Percentiles rank a stretch among this genome's conserved stretches.
phyloP scores from a whole-genome alignment of 1,140 invertebrate species.

The Calephelis nemesis region DNA sequence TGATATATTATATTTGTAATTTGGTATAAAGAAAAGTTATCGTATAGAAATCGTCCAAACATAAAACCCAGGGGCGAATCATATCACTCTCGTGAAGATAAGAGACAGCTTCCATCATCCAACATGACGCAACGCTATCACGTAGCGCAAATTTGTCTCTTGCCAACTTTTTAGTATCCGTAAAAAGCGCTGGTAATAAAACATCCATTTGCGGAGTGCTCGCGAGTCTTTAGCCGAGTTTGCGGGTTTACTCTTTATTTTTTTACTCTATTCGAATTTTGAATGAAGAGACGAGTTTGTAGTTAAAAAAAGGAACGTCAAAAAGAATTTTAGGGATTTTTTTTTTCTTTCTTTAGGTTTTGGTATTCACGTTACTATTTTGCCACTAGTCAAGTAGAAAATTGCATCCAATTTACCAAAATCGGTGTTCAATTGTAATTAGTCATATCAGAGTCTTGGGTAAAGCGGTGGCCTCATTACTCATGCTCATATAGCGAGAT shows the following conservation, averaged over 20 bases:
- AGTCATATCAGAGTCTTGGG: no score
- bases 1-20: no score
- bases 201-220: constrained; percentile 18
- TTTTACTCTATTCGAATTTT: neutral
- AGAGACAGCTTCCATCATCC: constrained; percentile 4
- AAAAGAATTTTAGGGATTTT: no score
- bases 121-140: constrained; percentile 22
- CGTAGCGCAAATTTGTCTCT: constrained; percentile 12
- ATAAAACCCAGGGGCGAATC: neutral
- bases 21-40: no score
- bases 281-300: constrained; percentile 3
- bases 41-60: no score
- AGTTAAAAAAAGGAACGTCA: neutral
- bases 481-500: no score
- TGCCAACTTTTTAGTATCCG: constrained; percentile 18
- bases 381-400: no score
- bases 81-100: neutral
- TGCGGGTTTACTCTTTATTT: constrained; percentile 6
- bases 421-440: no score
- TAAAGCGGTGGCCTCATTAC: no score
- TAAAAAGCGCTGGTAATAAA: constrained; percentile 20
- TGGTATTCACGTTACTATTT: no score
- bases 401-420: no score
- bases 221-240: constrained; percentile 12
- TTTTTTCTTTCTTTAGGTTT: no score